A percentile compares a stretch with the other conserved stretches of the same genome.
These are phyloP conservation scores for Ficedula albicollis DNA, from an alignment of 2,797 vertebrate species.

Conservation along the genomic window DNA sequence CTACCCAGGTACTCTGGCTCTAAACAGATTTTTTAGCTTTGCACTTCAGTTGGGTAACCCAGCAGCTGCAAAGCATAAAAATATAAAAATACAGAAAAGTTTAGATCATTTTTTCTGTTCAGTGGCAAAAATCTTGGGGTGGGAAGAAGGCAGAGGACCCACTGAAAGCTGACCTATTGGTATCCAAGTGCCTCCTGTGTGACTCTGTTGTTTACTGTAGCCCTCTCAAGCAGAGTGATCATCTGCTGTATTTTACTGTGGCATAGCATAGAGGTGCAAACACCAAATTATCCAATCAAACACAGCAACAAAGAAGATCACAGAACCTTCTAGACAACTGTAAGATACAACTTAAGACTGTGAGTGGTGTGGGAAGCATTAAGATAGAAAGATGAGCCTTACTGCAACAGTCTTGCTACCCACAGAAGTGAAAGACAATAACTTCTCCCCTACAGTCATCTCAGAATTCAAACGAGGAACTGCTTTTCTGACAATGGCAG, in stretches of 20 bases:
- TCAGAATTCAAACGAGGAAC: neutral
- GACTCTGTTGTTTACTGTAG: neutral
- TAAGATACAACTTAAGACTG: neutral
- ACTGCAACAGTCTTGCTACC: neutral
- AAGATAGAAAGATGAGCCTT: neutral
- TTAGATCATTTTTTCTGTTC: neutral
- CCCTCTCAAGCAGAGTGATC: accelerated
- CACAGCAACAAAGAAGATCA: neutral
- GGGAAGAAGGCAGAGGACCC: neutral
- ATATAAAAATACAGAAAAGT: neutral
- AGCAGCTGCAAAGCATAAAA: neutral
- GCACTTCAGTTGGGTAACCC: neutral
- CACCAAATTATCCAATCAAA: neutral
- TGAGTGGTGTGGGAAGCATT: neutral
- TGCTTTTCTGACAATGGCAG: neutral
- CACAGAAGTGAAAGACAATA: neutral
- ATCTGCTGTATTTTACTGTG: neutral
- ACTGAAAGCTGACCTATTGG: neutral
- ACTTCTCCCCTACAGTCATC: neutral
- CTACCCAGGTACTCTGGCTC: neutral
- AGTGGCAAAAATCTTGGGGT: neutral
- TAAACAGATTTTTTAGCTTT: neutral
- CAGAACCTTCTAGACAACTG: neutral
- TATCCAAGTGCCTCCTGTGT: neutral
- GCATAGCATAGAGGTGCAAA: neutral